A percentile compares a stretch with the other conserved stretches of the same genome.
These are phyloP conservation scores for Catocala fraxini DNA, from an alignment of 2,888 invertebrate genomes.

Conservation along the genomic window DNA sequence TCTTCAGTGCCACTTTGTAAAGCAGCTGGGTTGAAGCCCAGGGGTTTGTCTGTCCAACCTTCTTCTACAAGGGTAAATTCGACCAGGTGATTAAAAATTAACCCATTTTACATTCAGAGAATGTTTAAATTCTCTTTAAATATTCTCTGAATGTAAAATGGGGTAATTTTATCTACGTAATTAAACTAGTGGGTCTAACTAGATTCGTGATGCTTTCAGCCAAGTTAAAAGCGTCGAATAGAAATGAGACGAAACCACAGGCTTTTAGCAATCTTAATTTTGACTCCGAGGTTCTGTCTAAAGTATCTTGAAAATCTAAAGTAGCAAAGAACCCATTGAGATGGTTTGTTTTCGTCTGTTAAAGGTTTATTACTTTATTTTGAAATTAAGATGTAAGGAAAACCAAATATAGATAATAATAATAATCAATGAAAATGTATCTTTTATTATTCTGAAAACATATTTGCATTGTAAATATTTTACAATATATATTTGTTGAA, in stretches of 20 bases:
- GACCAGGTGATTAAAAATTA: slow-evolving; percentile 44
- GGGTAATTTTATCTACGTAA: slow-evolving; percentile 27
- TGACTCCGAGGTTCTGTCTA: background rate
- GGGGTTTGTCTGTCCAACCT: slow-evolving; percentile 1
- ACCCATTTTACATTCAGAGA: slow-evolving; percentile 22
- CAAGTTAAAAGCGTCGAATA: slow-evolving; percentile 31
- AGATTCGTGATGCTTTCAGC: slow-evolving; percentile 37
- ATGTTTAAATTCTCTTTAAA: too few relatives aligned
- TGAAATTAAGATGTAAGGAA: too few relatives aligned
- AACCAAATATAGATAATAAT: too few relatives aligned
- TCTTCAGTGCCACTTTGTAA: slow-evolving; percentile 35
- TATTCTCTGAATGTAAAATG: too few relatives aligned
- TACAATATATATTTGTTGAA: too few relatives aligned
- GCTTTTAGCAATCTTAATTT: slow-evolving; percentile 30
- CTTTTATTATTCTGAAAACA: too few relatives aligned
- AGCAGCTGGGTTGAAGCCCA: slow-evolving; percentile 1
- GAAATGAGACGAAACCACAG: slow-evolving; percentile 31
- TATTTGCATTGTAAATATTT: too few relatives aligned
- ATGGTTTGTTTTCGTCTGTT: too few relatives aligned
- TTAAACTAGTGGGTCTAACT: slow-evolving; percentile 35
- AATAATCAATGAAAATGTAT: too few relatives aligned
- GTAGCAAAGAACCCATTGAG: too few relatives aligned
- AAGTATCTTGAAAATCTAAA: too few relatives aligned
- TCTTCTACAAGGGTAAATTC: slow-evolving; percentile 43
- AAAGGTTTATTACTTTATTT: too few relatives aligned